Base-by-base conservation (phyloP, 2,113 vertebrate species). In the Tursiops truncatus region DNA sequence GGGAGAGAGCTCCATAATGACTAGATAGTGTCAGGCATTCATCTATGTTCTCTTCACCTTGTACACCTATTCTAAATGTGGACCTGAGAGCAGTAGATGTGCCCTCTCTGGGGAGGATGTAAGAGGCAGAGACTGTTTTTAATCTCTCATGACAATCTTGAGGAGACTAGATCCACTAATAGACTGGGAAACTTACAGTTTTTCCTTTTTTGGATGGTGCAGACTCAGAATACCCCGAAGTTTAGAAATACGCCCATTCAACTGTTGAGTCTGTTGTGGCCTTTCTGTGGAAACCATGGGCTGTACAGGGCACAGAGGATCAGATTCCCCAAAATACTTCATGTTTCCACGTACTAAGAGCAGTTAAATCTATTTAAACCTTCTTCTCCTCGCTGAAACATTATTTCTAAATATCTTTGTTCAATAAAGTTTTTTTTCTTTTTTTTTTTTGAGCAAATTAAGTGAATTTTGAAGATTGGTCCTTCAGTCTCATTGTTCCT, bases 391-490 rank as follows among this genome's bases (percentile, higher is more conserved):
- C 56, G 36, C 21, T 80, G n/a, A 80, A 80, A 58, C 21, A 15
- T 58, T 80, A 80, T 58, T 80, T 80, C 53, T 70, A 58, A 94
- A 62, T 91, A 81, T 65, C 31, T 25, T 73, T 89, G 20, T 77
- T 83, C 47, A 33, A 0, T 33, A 60, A 53, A 4, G n/a, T 58
- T 20, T 44, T 36, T 25, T 26, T 38, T 38, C 2, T 25, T 71
- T 68, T 31, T 53, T n/a, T 13, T 56, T 76, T 81, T 74, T 47
- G 13, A 77, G 50, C 20, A 56, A 68, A 79, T 68, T 85, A 76
- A 77, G 58, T 93, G 50, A 93, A 67, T 73, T 90, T 85, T 95
- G 17, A 91, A 92, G 17, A 76, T 79, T 74, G 14, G 36, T 96
- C 13, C 13, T 93, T 85, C 47, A 58, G 23, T 74, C 79, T 93